phyloP scores from a whole-genome alignment of 2,113 vertebrate genomes.

The Brevimyrus niger region DNA sequence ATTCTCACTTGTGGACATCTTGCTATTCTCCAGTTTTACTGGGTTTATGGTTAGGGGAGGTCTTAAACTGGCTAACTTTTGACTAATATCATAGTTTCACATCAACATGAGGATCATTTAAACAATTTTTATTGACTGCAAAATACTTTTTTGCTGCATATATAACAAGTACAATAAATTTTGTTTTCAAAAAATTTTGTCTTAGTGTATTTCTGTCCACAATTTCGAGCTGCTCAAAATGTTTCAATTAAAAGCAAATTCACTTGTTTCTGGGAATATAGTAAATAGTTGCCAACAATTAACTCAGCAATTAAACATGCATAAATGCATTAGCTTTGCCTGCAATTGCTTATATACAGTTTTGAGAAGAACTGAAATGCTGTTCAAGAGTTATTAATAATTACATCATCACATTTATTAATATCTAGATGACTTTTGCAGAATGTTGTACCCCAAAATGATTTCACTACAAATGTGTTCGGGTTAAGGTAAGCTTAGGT shows the following conservation, averaged over 20 bases:
- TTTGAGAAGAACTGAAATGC: background rate
- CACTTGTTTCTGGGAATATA: background rate
- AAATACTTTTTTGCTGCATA: background rate
- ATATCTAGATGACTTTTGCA: conserved; percentile 16
- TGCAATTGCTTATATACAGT: background rate
- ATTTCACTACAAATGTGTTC: conserved; percentile 27
- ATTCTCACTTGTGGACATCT: background rate
- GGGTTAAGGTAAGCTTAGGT: conserved; percentile 12
- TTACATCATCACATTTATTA: conserved; percentile 11
- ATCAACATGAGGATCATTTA: background rate
- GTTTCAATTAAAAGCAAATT: background rate
- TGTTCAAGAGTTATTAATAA: background rate
- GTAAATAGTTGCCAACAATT: background rate
- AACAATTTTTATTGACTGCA: background rate
- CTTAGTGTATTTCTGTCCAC: background rate
- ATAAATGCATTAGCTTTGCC: no score
- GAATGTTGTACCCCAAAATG: background rate
- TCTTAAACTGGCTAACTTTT: background rate
- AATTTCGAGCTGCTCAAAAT: background rate
- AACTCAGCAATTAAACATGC: background rate
- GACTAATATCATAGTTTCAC: background rate
- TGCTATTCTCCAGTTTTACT: background rate
- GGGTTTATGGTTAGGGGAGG: background rate
- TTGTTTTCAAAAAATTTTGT: background rate
- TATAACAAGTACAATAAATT: background rate